Evolutionary conservation across 1,140 invertebrate genomes (phyloP).

Genomic region (Augochlora pura): DNA sequence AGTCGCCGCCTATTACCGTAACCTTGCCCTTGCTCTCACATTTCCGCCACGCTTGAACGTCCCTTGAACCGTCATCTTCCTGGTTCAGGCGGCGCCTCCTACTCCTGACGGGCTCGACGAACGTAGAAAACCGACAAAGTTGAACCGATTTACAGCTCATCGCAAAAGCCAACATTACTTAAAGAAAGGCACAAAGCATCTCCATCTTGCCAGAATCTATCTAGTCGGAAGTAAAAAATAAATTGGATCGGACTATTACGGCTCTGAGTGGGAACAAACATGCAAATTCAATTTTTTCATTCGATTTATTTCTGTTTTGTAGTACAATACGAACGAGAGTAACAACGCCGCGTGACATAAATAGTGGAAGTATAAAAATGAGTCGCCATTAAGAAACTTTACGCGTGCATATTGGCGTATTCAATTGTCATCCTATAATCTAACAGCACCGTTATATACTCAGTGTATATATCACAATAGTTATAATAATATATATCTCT

Average conservation of each 20-base stretch:
- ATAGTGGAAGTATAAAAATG: constrained; percentile 21
- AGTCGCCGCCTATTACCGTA: constrained; percentile 60
- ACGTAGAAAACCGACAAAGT: not conserved
- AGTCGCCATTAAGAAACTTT: not conserved
- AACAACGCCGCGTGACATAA: not conserved
- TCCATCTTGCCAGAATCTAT: too few relatives aligned
- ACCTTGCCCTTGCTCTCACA: constrained; percentile 63
- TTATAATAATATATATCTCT: not conserved
- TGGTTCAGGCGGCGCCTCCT: constrained; percentile 23
- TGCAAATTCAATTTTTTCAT: not conserved
- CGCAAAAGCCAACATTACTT: too few relatives aligned
- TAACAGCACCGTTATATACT: constrained; percentile 2
- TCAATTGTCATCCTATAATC: too few relatives aligned
- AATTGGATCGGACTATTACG: too few relatives aligned
- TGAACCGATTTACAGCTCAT: not conserved
- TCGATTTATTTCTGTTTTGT: constrained; percentile 5
- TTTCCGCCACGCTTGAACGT: constrained; percentile 30
- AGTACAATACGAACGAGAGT: not conserved
- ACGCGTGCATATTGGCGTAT: too few relatives aligned
- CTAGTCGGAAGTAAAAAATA: too few relatives aligned
- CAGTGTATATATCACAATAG: constrained; percentile 26
- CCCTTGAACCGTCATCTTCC: constrained; percentile 4
- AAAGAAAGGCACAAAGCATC: too few relatives aligned
- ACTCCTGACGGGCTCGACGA: not conserved
- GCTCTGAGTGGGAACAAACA: too few relatives aligned